phyloP scores from a whole-genome alignment of 2,888 invertebrate genomes.

The Glyphotaelius pellucidus region DNA sequence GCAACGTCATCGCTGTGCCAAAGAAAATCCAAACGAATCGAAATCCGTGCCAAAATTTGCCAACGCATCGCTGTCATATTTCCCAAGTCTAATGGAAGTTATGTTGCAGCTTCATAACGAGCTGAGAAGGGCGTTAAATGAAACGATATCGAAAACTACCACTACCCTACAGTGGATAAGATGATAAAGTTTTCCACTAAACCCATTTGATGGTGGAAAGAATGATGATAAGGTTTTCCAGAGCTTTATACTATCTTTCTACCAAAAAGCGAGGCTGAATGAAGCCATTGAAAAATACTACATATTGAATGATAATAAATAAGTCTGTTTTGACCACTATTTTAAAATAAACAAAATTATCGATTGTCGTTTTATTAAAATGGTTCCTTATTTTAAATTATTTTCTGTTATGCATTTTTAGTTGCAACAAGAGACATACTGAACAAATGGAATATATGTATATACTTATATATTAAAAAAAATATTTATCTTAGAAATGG shows the following conservation, averaged over 20 bases:
- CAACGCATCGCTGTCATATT: conserved; percentile 59
- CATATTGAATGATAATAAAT: too few relatives aligned
- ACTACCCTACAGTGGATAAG: not conserved
- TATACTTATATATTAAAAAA: too few relatives aligned
- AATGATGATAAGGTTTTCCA: not conserved
- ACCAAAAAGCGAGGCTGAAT: too few relatives aligned
- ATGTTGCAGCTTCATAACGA: conserved; percentile 29
- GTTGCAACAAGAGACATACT: too few relatives aligned
- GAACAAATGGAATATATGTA: too few relatives aligned
- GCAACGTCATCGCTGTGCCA: conserved; percentile 45
- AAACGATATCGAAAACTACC: conserved; percentile 4
- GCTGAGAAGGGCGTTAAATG: conserved; percentile 15
- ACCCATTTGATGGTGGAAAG: not conserved
- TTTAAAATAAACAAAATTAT: too few relatives aligned
- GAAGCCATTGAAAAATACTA: too few relatives aligned
- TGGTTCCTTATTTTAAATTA: too few relatives aligned
- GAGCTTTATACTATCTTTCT: not conserved
- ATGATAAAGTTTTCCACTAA: not conserved
- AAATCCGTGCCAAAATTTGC: conserved; percentile 61
- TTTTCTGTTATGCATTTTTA: too few relatives aligned
- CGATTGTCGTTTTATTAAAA: too few relatives aligned
- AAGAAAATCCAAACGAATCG: conserved; percentile 57
- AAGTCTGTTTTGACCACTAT: too few relatives aligned
- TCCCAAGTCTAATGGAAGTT: conserved; percentile 36
- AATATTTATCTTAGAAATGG: too few relatives aligned